Percentiles rank a stretch among this genome's conserved stretches.
Conservation (phyloP, 2,797 vertebrate genomes). For the Parambassis ranga region DNA sequence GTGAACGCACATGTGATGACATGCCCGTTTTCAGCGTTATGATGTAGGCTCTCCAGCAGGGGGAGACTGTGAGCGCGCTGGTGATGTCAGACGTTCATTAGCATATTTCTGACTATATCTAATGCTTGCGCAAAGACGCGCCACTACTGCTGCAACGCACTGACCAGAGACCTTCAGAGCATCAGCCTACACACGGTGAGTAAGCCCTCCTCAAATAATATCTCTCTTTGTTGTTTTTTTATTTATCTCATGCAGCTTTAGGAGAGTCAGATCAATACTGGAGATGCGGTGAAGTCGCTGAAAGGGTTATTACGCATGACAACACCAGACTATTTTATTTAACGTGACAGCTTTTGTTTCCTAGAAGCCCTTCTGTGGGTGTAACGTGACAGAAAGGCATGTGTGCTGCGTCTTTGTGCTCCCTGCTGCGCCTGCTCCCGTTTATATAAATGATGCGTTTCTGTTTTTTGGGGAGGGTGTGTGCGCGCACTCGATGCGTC, state of each 20-base stretch:
- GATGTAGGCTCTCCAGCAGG: constrained; percentile 40
- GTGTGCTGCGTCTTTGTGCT: constrained; percentile 39
- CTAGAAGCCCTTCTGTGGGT: no score
- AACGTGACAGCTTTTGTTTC: no score
- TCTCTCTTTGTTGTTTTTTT: neutral
- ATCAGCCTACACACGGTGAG: constrained; percentile 60
- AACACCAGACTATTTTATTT: no score
- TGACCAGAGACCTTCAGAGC: constrained; percentile 39
- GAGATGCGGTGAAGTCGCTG: neutral
- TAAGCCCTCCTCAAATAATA: constrained; percentile 4
- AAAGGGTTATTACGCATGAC: no score
- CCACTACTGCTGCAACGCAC: constrained; percentile 71
- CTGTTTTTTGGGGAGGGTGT: no score
- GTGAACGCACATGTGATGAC: no score
- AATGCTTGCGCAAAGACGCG: constrained; percentile 66
- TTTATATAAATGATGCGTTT: constrained; percentile 14
- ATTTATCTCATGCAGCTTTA: neutral
- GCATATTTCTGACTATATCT: constrained; percentile 75
- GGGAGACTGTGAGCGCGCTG: neutral
- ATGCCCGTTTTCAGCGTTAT: neutral
- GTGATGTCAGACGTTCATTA: constrained; percentile 82
- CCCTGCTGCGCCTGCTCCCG: constrained; percentile 19
- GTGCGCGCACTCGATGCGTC: no score
- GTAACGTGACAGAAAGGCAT: neutral
- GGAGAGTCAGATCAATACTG: neutral